Percentiles rank a stretch among this genome's conserved stretches.
Conservation (phyloP, 37 sponge, comb jelly and placozoan genomes). For the Oscarella lobularis region DNA sequence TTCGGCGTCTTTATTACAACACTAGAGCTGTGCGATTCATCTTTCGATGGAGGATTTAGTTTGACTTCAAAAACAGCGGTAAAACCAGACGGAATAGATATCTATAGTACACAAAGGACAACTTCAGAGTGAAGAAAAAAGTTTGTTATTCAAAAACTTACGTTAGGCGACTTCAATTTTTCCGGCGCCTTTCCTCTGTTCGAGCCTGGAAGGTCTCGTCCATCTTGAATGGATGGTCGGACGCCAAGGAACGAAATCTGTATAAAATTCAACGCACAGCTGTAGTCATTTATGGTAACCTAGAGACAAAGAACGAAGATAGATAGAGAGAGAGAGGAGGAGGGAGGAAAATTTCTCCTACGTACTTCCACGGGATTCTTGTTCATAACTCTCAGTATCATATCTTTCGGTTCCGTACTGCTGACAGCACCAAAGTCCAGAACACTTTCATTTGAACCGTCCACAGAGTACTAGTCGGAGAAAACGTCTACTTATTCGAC, state of each 20-base stretch:
- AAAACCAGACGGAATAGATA: background rate
- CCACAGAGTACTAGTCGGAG: conserved; percentile 27
- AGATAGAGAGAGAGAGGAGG: background rate
- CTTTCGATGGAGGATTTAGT: background rate
- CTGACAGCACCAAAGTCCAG: conserved; percentile 55
- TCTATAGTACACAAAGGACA: no score
- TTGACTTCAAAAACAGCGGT: background rate
- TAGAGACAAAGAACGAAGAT: conserved; percentile 1
- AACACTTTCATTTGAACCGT: conserved; percentile 23
- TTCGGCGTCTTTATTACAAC: background rate
- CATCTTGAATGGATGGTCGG: conserved; percentile 9
- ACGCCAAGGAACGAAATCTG: conserved; percentile 2
- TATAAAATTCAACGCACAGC: background rate
- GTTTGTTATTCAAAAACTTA: no score
- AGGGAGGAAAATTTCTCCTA: background rate
- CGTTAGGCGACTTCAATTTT: background rate
- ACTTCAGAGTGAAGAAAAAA: no score
- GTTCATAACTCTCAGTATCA: conserved; percentile 39
- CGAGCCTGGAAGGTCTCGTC: conserved; percentile 18
- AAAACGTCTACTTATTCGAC: background rate
- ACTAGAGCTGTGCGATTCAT: background rate
- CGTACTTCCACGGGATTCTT: conserved; percentile 63
- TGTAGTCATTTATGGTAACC: conserved; percentile 17
- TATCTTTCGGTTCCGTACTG: conserved; percentile 14
- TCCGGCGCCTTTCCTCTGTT: background rate